Conservation (phyloP, 2,888 invertebrate species). For the Laspeyria flexula region DNA sequence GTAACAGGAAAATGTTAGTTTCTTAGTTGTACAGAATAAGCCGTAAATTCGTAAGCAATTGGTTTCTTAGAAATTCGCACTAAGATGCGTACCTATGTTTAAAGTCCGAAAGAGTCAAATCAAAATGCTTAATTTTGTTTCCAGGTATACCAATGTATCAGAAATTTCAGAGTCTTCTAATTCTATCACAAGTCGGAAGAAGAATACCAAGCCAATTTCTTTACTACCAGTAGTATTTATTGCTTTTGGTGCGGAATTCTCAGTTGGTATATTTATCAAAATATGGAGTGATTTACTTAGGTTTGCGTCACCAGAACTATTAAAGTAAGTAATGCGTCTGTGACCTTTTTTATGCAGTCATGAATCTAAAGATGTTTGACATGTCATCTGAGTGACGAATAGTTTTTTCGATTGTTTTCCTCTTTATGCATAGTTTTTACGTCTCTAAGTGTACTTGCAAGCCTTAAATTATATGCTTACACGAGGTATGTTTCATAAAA, state of each 20-base stretch:
- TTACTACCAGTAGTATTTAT: constrained; percentile 91
- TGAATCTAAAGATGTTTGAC: not conserved
- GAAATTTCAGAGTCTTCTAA: not conserved
- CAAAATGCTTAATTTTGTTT: not conserved
- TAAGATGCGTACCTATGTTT: too few relatives aligned
- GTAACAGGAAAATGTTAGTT: too few relatives aligned
- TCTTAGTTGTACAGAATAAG: too few relatives aligned
- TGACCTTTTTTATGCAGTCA: not conserved
- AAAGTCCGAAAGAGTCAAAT: too few relatives aligned
- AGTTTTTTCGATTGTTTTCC: not conserved
- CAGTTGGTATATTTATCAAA: constrained; percentile 92
- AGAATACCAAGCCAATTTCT: constrained; percentile 86
- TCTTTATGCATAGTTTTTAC: not conserved
- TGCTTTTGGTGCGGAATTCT: constrained; percentile 92
- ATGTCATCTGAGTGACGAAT: not conserved
- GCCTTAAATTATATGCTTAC: not conserved
- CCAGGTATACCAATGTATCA: constrained; percentile 12
- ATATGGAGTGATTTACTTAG: constrained; percentile 67
- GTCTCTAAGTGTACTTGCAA: too few relatives aligned
- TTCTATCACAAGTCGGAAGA: constrained; percentile 8
- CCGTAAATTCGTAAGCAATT: too few relatives aligned
- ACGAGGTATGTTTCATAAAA: too few relatives aligned
- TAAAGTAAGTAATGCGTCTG: constrained; percentile 31
- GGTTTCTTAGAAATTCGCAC: too few relatives aligned
- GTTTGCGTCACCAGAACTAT: constrained; percentile 39